Conservation (phyloP, 64 coral and sea anemone genomes). For the Stichodactyla mertensii region DNA sequence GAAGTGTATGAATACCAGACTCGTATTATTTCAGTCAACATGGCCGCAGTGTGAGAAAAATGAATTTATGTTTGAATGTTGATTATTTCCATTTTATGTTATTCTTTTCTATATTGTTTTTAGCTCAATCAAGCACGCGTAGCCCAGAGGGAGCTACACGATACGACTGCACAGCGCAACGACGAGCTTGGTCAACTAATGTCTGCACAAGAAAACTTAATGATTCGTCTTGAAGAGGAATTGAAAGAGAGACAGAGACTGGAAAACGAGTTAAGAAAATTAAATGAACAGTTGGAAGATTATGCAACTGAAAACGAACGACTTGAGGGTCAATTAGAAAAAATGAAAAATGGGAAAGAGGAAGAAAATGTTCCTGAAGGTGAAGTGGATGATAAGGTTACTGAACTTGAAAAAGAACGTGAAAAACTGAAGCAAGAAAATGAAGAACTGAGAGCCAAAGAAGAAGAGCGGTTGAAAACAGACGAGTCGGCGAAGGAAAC, state of each 20-base stretch:
- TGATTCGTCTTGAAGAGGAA: conserved; percentile 71
- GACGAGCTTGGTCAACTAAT: conserved; percentile 72
- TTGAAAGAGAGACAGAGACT: conserved; percentile 55
- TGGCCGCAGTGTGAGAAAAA: too few relatives aligned
- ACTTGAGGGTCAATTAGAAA: conserved; percentile 40
- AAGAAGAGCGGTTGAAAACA: conserved; percentile 6
- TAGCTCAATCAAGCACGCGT: conserved; percentile 74
- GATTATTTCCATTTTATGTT: not conserved
- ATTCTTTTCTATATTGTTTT: not conserved
- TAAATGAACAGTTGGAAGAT: conserved; percentile 72
- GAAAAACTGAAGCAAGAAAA: conserved; percentile 57
- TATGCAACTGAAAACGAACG: conserved; percentile 67
- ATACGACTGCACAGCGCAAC: conserved; percentile 64
- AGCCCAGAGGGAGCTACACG: conserved; percentile 75
- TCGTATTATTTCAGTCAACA: too few relatives aligned
- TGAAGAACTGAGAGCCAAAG: conserved; percentile 39
- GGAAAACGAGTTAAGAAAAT: conserved; percentile 63
- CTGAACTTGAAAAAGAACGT: conserved; percentile 5
- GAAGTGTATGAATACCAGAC: too few relatives aligned
- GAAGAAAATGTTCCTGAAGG: conserved; percentile 15
- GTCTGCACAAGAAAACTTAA: conserved; percentile 69
- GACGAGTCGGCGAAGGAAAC: conserved; percentile 21
- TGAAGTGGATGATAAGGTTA: not conserved
- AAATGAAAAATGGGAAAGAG: conserved; percentile 22
- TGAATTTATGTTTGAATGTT: too few relatives aligned